phyloP scores from a whole-genome alignment of 2,797 vertebrate species.

The Pseudochromis fuscus region DNA sequence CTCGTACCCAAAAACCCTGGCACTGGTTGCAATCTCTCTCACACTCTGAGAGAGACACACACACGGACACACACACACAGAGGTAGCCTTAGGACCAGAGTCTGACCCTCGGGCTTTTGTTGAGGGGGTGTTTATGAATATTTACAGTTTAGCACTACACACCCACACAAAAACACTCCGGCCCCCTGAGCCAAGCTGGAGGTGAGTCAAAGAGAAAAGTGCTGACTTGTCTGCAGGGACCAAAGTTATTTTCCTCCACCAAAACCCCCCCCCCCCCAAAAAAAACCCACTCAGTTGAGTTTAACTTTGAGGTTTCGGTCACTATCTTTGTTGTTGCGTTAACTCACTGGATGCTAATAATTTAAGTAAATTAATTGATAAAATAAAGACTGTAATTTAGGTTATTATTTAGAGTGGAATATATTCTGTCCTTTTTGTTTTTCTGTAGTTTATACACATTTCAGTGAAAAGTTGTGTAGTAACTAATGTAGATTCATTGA shows the following conservation, averaged over 20 bases:
- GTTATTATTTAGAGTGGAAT: too few relatives aligned
- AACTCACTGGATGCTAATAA: background rate
- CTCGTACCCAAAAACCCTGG: slow-evolving; percentile 41
- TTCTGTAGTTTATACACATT: background rate
- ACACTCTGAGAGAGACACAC: too few relatives aligned
- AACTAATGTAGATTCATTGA: too few relatives aligned
- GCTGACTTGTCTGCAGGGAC: slow-evolving; percentile 56
- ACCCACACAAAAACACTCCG: slow-evolving; percentile 55
- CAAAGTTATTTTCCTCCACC: slow-evolving; percentile 55
- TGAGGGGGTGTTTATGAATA: slow-evolving; percentile 80
- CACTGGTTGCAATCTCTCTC: slow-evolving; percentile 38
- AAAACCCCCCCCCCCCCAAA: too few relatives aligned
- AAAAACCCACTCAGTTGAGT: slow-evolving; percentile 4
- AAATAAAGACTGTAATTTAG: too few relatives aligned
- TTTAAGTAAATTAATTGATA: background rate
- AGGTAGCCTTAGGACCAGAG: slow-evolving; percentile 53
- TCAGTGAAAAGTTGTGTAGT: background rate
- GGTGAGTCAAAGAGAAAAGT: slow-evolving; percentile 66
- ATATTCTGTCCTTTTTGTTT: background rate
- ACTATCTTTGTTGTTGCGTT: background rate
- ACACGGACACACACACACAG: slow-evolving; percentile 37
- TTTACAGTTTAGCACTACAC: slow-evolving; percentile 77
- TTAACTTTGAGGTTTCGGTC: slow-evolving; percentile 39
- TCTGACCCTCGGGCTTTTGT: slow-evolving; percentile 71
- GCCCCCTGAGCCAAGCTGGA: slow-evolving; percentile 57